Conservation (phyloP, 2,797 vertebrate species). For the Gymnothorax javanicus region DNA sequence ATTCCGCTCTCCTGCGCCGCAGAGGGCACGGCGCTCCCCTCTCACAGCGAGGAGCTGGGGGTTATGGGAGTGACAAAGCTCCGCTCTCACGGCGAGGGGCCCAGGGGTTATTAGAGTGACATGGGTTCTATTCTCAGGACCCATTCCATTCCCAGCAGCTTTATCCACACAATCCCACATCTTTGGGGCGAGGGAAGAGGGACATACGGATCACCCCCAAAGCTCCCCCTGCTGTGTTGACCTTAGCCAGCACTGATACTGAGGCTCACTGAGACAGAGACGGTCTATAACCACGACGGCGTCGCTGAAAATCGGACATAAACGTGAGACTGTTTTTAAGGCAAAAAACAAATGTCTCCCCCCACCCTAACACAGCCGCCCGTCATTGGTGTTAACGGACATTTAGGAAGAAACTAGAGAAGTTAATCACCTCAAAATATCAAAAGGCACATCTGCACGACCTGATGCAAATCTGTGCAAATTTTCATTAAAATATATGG, state of each 20-base stretch:
- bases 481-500: too few relatives aligned
- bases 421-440: too few relatives aligned
- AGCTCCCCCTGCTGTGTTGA: not conserved
- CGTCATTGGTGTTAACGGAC: too few relatives aligned
- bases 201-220: constrained; percentile 7
- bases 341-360: too few relatives aligned
- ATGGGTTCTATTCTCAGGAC: constrained; percentile 27
- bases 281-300: not conserved
- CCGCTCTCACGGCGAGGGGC: not conserved
- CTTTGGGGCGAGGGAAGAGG: constrained; percentile 16
- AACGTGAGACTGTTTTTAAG: not conserved
- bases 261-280: not conserved
- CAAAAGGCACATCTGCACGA: too few relatives aligned
- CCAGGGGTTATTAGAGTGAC: not conserved
- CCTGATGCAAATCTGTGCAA: too few relatives aligned
- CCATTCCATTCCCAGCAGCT: constrained; percentile 29
- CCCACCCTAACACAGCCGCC: too few relatives aligned
- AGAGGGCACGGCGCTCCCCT: not conserved
- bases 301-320: not conserved
- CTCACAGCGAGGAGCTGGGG: not conserved
- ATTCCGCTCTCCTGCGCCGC: not conserved
- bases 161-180: constrained; percentile 15
- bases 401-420: too few relatives aligned
- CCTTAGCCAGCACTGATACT: not conserved
- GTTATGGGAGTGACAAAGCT: not conserved